Evolutionary conservation across 2,113 vertebrate species (phyloP), one percentile per base, ranked within the genome.

Genomic region (Aix galericulata): DNA sequence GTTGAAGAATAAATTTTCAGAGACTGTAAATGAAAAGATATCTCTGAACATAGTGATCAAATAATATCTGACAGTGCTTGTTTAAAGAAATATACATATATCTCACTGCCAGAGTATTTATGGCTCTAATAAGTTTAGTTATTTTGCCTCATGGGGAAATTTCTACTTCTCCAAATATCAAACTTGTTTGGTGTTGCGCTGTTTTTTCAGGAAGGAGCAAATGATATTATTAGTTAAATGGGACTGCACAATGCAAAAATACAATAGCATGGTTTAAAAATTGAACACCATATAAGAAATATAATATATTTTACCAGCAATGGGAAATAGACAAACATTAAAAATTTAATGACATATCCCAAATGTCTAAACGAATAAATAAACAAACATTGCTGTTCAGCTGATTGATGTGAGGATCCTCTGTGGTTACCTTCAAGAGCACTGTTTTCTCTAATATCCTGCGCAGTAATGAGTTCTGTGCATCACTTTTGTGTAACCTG

Each of bases 21-120:
- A 75, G 91, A 84, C 78, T 93, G 71, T 94, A 97, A 97, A 97
- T 96, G 88, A 96, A 96, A 96, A 95, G 86, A 82, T 95, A 89
- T 80, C 71, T 87, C 62, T 64, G 89, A 95, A 92, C 73, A 73
- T 44, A 79, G 53, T 93, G 88, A 96, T 94, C 79, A 93, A 94
- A 96, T 97, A 96, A 91, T 94, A 95, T 85, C 82, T 95, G 96
- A 92, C 82, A 58, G 22, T 75, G 63, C 95, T 96, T 93, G 91
- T 97, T 97, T 85, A 95, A 95, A 92, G 81, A 95, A 96, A 95
- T 96, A 93, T 88, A 91, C 94, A 94, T 94, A 85, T 89, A 87
- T 96, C 75, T 96, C 56, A 86, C 91, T 80, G 48, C 76, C 36
- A 76, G 63, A 85, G 63, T 95, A 88, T 97, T 97, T 97, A 97